Evolutionary conservation across 2,888 invertebrate species (phyloP).

Genomic region (Apamea anceps): DNA sequence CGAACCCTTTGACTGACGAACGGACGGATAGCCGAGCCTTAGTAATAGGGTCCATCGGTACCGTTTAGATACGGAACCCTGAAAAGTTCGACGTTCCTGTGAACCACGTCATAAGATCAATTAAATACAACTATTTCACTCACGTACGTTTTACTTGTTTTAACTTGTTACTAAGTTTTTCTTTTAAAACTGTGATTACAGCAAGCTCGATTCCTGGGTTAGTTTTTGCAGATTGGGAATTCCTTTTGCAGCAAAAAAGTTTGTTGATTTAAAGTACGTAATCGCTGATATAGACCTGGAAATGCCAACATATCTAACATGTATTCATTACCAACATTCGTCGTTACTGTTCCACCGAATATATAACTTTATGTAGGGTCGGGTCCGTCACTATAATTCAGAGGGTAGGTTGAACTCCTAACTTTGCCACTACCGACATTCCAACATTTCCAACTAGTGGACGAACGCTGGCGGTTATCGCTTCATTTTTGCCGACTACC

Average conservation of each 20-base stretch:
- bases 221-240: constrained; percentile 2
- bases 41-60: not conserved
- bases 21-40: not conserved
- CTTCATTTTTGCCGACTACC: constrained; percentile 55
- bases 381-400: constrained; percentile 55
- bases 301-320: constrained; percentile 38
- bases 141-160: constrained; percentile 25
- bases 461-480: constrained; percentile 33
- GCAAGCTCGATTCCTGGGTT: not conserved
- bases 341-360: constrained; percentile 15
- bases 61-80: not conserved
- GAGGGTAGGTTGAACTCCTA: constrained; percentile 39
- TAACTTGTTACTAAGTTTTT: constrained; percentile 39
- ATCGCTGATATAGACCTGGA: constrained; percentile 4
- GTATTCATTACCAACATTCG: constrained; percentile 46
- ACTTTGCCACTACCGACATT: constrained; percentile 39
- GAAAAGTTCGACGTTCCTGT: constrained; percentile 12
- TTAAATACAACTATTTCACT: constrained; percentile 58
- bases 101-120: constrained; percentile 37
- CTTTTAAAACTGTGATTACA: constrained; percentile 46
- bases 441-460: constrained; percentile 33
- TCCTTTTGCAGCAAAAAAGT: constrained; percentile 15
- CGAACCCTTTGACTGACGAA: not conserved
- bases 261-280: not conserved
- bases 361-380: constrained; percentile 48